Conservation (phyloP, 2,797 vertebrate genomes). For the Anolis apletophallus region DNA sequence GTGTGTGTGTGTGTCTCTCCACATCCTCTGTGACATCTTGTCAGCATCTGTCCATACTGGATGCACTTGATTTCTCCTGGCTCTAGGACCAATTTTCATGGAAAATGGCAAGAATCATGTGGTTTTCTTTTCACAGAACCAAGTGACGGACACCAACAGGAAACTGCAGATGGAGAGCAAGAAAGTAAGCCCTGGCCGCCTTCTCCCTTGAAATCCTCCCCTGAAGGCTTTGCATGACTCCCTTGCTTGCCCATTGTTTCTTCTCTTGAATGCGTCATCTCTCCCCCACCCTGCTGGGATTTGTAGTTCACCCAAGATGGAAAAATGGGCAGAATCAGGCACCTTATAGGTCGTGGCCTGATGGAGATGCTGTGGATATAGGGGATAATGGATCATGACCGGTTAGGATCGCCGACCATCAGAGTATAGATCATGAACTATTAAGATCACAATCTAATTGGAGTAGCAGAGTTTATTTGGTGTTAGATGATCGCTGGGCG, state of each 20-base stretch:
- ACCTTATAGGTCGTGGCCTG: no score
- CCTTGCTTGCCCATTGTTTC: not conserved
- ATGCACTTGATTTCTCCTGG: fast-evolving
- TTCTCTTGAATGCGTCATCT: not conserved
- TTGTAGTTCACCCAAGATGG: not conserved
- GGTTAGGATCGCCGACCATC: no score
- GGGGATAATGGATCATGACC: no score
- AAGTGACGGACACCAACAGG: conserved; percentile 93
- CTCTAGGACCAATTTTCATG: fast-evolving
- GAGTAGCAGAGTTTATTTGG: no score
- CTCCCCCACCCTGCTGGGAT: not conserved
- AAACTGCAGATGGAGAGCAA: conserved; percentile 91
- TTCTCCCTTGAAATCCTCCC: not conserved
- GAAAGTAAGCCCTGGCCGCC: conserved; percentile 76
- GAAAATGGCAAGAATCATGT: not conserved
- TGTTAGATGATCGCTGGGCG: no score
- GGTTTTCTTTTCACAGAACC: conserved; percentile 80
- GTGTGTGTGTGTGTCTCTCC: not conserved
- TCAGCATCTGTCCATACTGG: not conserved
- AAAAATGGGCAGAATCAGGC: not conserved
- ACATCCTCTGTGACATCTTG: not conserved
- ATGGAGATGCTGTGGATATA: not conserved
- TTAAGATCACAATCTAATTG: no score
- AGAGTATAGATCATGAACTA: no score
- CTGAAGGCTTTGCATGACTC: not conserved